phyloP scores from a whole-genome alignment of 1,140 invertebrate genomes.

The Vollenhovia emeryi region DNA sequence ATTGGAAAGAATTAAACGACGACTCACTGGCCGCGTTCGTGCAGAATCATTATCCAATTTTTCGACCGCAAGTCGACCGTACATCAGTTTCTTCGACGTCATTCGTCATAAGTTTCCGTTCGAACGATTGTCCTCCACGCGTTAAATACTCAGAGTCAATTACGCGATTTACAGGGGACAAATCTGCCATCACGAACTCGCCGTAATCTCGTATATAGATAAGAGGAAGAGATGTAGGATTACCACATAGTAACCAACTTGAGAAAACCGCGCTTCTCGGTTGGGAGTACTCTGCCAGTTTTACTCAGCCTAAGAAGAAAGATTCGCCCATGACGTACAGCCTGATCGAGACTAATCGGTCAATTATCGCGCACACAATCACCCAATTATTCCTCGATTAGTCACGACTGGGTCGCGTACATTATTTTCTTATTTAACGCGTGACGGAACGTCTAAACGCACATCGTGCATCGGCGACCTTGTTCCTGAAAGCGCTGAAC shows the following conservation, averaged over 20 bases:
- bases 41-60: neutral
- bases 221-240: neutral
- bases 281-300: conserved; percentile 34
- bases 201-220: neutral
- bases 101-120: neutral
- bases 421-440: conserved; percentile 50
- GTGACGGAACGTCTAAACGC: conserved; percentile 1
- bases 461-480: neutral
- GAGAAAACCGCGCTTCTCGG: neutral
- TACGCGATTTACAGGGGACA: neutral
- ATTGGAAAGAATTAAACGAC: neutral
- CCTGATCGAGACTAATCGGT: conserved; percentile 21
- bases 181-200: conserved; percentile 8
- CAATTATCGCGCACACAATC: conserved; percentile 30
- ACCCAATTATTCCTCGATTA: conserved; percentile 21
- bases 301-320: conserved; percentile 38
- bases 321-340: conserved; percentile 13
- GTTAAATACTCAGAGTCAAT: conserved; percentile 31
- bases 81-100: conserved; percentile 11
- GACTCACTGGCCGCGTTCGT: neutral
- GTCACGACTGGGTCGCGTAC: neutral
- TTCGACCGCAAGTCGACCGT: neutral
- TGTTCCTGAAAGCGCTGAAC: conserved; percentile 29
- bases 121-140: neutral
- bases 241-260: neutral